Conservation (phyloP, 1,140 invertebrate species). For the Triops cancriformis region DNA sequence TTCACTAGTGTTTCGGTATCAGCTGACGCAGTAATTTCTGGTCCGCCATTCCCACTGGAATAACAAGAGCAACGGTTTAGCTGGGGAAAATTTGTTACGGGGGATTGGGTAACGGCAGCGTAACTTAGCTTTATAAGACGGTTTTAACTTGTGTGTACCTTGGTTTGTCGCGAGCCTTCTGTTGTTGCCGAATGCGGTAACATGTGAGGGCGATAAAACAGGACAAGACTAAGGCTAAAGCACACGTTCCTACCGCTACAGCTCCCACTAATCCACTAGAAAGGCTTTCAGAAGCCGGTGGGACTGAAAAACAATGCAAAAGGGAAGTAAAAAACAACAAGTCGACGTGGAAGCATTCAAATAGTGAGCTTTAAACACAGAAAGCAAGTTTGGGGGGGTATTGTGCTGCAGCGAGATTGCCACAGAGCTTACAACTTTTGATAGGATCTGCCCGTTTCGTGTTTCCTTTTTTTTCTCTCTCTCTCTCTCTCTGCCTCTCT, state of each 20-base stretch:
- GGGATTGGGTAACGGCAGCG: neutral
- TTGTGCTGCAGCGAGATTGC: neutral
- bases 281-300: conserved; percentile 16
- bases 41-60: neutral
- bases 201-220: conserved; percentile 6
- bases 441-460: neutral
- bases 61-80: neutral
- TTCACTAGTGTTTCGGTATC: neutral
- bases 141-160: neutral
- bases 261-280: conserved; percentile 18
- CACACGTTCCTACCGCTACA: conserved; percentile 16
- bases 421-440: neutral
- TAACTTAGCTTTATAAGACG: neutral
- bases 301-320: neutral
- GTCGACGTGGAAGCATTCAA: neutral
- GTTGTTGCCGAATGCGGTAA: neutral
- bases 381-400: neutral
- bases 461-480: neutral
- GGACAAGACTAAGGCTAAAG: conserved; percentile 18
- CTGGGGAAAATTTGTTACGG: neutral
- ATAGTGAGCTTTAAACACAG: neutral
- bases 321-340: neutral
- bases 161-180: conserved; percentile 10
- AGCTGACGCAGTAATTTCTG: neutral
- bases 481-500: neutral